Conservation (phyloP, 2,113 vertebrate species). For the Meles meles region DNA sequence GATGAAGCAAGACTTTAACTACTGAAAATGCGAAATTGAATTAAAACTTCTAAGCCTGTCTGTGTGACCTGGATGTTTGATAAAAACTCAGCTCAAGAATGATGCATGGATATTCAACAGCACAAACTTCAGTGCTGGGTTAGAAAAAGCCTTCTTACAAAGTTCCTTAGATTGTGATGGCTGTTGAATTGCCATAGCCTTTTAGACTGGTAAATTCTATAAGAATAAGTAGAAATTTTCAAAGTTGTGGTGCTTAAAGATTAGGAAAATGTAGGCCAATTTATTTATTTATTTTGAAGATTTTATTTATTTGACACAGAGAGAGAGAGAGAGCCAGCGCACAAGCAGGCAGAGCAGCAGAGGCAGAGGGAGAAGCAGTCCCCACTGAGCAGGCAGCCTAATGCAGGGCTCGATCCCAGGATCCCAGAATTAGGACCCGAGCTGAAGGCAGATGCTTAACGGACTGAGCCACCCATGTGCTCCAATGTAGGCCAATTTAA, state of each 20-base stretch:
- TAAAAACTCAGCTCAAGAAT: neutral
- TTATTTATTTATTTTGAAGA: no score
- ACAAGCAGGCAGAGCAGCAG: no score
- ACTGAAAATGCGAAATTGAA: neutral
- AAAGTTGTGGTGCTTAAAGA: neutral
- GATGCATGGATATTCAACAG: neutral
- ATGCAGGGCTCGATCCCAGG: no score
- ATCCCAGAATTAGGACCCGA: no score
- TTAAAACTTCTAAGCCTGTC: neutral
- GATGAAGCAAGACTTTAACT: neutral
- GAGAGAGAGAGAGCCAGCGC: no score
- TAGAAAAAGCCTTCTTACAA: neutral
- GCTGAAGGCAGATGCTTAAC: no score
- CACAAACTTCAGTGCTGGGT: neutral
- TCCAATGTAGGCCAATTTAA: neutral
- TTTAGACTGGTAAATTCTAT: conserved; percentile 5
- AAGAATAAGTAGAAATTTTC: neutral
- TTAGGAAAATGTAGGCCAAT: neutral
- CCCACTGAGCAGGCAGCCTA: no score
- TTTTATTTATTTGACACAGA: no score
- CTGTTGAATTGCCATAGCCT: neutral
- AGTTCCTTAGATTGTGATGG: neutral
- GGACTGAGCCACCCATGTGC: no score
- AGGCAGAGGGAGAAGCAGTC: no score
- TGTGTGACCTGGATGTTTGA: neutral